Base-by-base conservation (phyloP, 2,797 vertebrate species). In the Acipenser ruthenus region DNA sequence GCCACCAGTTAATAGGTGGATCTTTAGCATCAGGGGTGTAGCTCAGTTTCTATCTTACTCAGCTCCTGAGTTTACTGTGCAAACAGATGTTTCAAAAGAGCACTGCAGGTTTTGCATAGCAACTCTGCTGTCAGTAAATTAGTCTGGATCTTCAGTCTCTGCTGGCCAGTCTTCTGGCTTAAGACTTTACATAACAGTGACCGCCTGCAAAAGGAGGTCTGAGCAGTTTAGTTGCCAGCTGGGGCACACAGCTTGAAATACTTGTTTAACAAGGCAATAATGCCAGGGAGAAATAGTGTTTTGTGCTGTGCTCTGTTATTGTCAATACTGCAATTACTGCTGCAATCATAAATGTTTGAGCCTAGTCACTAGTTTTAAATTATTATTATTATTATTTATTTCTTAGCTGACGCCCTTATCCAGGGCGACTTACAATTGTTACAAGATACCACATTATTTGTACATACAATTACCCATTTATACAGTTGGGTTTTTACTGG, bases 51-150 rank as follows among this genome's bases (percentile, higher is more conserved):
- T 73, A 76, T 70, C 70, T 78, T 79, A 73, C 69, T 73, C 69
- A 77, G 73, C 68, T 78, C 74, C 68, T 68, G 52, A 79, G 64
- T 76, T 73, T 78, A 71, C 70, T 76, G 76, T 77, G 75, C 63
- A 82, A 86, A 82, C 73, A 81, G 72, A 83, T 71, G 76, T 71
- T 84, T 65, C 37, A 71, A 64, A 76, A 68, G 66, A 59, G 68
- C 78, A 64, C 71, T 62, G 68, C 50, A 10, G 64, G 66, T 71
- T 67, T 70, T 70, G 37, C 75, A 68, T 52, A 69, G 63, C 53
- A 65, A 15, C 53, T 76, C 71, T 72, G 67, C 65, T 73, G 67
- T 73, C 70, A 74, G 70, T 73, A 75, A 72, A 80, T 79, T 68
- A 77, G 56, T 52, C 50, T 70, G 72, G 75, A 75, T 75, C 72